A percentile compares a stretch with the other conserved stretches of the same genome.
These are phyloP conservation scores for Gymnoscopelus microlampas DNA, from an alignment of 2,797 vertebrate genomes.

Conservation along the genomic window DNA sequence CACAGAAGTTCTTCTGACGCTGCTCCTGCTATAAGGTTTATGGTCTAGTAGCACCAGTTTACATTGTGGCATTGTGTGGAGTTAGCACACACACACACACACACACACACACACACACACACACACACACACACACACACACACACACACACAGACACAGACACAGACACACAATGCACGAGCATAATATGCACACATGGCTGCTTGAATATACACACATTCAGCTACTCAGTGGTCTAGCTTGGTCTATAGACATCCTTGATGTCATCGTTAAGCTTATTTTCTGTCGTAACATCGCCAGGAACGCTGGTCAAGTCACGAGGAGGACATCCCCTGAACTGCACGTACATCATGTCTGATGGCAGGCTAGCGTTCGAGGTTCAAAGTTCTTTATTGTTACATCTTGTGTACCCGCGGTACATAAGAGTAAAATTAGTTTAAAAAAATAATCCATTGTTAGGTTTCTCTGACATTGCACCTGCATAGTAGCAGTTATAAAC, in stretches of 20 bases:
- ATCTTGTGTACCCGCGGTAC: no score
- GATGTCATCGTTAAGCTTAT: constrained; percentile 34
- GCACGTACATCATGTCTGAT: no score
- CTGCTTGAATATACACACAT: background rate
- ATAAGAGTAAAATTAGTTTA: no score
- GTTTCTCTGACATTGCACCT: no score
- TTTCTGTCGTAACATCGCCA: constrained; percentile 42
- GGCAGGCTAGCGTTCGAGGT: no score
- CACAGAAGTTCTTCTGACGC: constrained; percentile 46
- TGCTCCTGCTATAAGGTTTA: constrained; percentile 48
- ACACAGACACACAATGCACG: background rate
- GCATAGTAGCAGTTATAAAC: no score
- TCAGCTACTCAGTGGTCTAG: constrained; percentile 31
- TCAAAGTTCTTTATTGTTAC: no score
- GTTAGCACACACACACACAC: constrained; percentile 28
- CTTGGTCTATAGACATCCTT: constrained; percentile 11
- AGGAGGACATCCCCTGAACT: background rate
- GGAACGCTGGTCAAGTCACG: constrained; percentile 30
- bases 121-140: constrained; percentile 1
- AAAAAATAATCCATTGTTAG: no score
- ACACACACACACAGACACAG: constrained; percentile 7
- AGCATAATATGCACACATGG: background rate
- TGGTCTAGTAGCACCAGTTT: constrained; percentile 49
- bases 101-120: constrained; percentile 15
- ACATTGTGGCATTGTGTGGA: constrained; percentile 46